Evolutionary conservation across 2,888 invertebrate genomes (phyloP).

Genomic region (Unio pictorum): DNA sequence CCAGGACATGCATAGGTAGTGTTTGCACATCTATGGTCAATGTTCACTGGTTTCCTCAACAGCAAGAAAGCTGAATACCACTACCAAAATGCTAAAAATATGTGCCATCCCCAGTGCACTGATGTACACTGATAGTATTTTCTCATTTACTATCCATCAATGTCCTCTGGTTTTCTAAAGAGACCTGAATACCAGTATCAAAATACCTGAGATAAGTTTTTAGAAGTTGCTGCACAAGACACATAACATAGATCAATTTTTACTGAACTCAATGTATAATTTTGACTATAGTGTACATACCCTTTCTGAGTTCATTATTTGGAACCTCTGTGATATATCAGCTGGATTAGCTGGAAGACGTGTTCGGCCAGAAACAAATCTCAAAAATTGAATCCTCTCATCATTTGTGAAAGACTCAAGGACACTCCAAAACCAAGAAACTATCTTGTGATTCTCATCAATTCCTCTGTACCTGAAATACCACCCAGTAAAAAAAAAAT

Average conservation of each 20-base stretch:
- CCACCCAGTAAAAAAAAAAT: background rate
- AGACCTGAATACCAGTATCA: no score
- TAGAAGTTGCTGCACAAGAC: background rate
- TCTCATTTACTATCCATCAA: no score
- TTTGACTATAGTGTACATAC: slow-evolving; percentile 44
- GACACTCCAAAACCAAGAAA: slow-evolving; percentile 79
- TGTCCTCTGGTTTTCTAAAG: no score
- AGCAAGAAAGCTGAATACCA: no score
- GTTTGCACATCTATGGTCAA: no score
- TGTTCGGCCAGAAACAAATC: slow-evolving; percentile 80
- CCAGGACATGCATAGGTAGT: no score
- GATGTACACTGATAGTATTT: no score
- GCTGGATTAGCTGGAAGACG: slow-evolving; percentile 79
- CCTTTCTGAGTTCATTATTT: slow-evolving; percentile 73
- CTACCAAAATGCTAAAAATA: no score
- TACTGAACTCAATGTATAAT: background rate
- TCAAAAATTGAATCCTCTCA: slow-evolving; percentile 78
- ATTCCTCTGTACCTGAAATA: slow-evolving; percentile 77
- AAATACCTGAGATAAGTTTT: no score
- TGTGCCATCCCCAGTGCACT: no score
- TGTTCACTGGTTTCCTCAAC: no score
- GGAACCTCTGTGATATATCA: slow-evolving; percentile 79
- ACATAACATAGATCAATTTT: background rate
- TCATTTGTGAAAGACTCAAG: slow-evolving; percentile 78
- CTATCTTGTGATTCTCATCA: slow-evolving; percentile 77